Evolutionary conservation across 2,797 vertebrate species (phyloP), one percentile per base, ranked within the genome.

Genomic region (Pipistrellus pipistrellus): DNA sequence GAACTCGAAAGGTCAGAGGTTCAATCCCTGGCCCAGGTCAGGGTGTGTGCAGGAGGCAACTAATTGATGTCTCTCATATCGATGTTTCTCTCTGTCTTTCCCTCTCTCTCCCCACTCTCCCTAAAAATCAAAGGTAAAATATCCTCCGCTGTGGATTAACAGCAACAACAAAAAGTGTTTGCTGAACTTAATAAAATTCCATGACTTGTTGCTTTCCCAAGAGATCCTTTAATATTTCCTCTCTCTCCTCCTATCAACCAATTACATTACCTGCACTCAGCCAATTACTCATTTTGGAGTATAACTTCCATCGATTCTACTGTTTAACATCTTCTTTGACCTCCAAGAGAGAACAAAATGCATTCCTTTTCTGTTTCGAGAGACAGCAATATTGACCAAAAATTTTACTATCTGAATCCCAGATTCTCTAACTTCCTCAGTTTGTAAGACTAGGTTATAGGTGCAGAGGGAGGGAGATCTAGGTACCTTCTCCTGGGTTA

Each of bases 291-390:
- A 21, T 53, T 62, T 46, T 35, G 35, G 75, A 1, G 25, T 81
- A 53, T 59, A 82, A 88, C 21, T 8, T 62, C 44, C 27, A 78
- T n/a, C 32, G 10, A 10, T 77, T 66, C 44, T 35, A 57, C n/a
- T 83, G 38, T 71, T 82, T 14, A 91, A 25, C n/a, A 66, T 57
- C 75, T 59, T 82, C 68, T 95, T 69, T 94, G 71, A 85, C 53
- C 57, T 85, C 73, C 53, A 88, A 21, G 2, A n/a, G 14, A 81
- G 35, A 85, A 55, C n/a, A 9, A 38, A 92, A 95, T 77, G n/a
- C n/a, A 86, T 82, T 62, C 14, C 35, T 75, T 71, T 80, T 64
- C 7, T 69, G 62, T 77, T 35, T 73, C 32, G 51, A 82, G 62
- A 83, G 44, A 77, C 51, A 27, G 15, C 44, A 78, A 82, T 46